phyloP scores from a whole-genome alignment of 2,113 vertebrate genomes.

The Microtus pennsylvanicus region DNA sequence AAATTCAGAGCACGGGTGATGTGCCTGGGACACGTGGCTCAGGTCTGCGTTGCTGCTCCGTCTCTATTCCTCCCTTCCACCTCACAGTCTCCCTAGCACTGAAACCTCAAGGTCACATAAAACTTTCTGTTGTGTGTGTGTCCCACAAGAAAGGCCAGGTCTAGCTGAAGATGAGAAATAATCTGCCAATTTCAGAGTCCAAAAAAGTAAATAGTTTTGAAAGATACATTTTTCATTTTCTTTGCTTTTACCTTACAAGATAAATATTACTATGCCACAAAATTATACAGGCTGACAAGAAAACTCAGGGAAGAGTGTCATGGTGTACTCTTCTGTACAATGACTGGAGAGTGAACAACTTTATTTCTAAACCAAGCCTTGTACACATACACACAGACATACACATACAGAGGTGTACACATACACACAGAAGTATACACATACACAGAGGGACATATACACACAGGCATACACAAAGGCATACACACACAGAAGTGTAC shows the following conservation, averaged over 20 bases:
- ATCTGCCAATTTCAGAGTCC: constrained; percentile 56
- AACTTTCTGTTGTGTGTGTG: background rate
- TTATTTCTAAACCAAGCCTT: background rate
- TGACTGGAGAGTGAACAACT: constrained; percentile 54
- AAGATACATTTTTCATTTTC: constrained; percentile 24
- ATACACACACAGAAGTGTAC: background rate
- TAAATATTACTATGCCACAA: constrained; percentile 57
- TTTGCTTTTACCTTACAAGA: background rate
- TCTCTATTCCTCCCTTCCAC: background rate
- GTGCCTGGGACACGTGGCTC: background rate
- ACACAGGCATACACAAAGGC: background rate
- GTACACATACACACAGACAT: background rate
- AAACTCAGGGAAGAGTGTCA: constrained; percentile 36
- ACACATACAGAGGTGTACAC: background rate
- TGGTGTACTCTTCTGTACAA: background rate
- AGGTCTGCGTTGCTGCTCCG: background rate
- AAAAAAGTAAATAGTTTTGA: constrained; percentile 57
- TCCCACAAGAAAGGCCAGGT: background rate
- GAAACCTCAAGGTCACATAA: background rate
- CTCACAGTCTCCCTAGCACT: background rate
- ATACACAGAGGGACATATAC: background rate
- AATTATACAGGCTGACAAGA: constrained; percentile 2
- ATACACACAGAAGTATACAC: background rate
- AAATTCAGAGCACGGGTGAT: background rate
- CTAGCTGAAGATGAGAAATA: constrained; percentile 17